Conservation (phyloP, 1,140 invertebrate genomes). For the Atta colombica region DNA sequence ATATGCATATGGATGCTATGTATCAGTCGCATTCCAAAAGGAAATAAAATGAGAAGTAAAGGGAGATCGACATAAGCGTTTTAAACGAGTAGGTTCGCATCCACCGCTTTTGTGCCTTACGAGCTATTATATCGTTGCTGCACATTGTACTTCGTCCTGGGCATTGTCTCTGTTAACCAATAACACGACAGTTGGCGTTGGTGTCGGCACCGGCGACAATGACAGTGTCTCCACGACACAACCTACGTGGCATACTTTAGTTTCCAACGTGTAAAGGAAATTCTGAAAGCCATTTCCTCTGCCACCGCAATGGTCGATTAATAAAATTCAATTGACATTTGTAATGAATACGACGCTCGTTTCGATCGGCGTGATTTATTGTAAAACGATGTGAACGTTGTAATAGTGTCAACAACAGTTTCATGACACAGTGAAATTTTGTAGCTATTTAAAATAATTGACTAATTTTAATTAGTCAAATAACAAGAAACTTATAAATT, state of each 20-base stretch:
- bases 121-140: constrained; percentile 65
- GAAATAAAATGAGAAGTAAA: constrained; percentile 6
- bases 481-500: too few relatives aligned
- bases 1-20: not conserved
- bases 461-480: too few relatives aligned
- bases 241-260: constrained; percentile 5
- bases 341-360: not conserved
- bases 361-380: too few relatives aligned
- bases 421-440: too few relatives aligned
- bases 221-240: constrained; percentile 19
- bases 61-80: constrained; percentile 67
- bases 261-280: constrained; percentile 25
- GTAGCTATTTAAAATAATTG: too few relatives aligned
- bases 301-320: not conserved
- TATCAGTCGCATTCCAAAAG: constrained; percentile 12
- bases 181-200: constrained; percentile 53
- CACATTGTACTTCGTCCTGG: constrained; percentile 50
- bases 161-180: constrained; percentile 63
- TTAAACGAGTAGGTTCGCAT: constrained; percentile 66
- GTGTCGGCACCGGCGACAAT: constrained; percentile 45
- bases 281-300: not conserved
- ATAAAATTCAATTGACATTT: constrained; percentile 1
- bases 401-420: too few relatives aligned
- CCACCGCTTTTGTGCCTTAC: constrained; percentile 64
- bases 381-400: too few relatives aligned